Conservation (phyloP, 2,888 invertebrate species). For the Drosophila sordidula region DNA sequence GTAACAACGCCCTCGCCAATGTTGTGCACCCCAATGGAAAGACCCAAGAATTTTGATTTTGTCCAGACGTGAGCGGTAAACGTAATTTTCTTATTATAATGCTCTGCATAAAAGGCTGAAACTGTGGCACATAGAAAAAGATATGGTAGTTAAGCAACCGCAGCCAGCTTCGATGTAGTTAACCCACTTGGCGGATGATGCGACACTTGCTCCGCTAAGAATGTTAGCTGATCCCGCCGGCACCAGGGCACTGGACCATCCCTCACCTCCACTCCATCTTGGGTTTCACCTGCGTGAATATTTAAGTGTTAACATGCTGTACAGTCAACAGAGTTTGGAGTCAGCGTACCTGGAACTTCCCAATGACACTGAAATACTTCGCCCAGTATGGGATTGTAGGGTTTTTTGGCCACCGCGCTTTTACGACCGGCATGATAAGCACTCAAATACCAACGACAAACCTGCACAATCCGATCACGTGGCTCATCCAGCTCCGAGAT, state of each 20-base stretch:
- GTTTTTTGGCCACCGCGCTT: conserved; percentile 98
- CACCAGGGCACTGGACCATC: conserved; percentile 98
- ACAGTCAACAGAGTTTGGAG: neutral
- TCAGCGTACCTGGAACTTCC: conserved; percentile 87
- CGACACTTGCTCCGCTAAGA: conserved; percentile 99
- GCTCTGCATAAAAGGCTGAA: conserved; percentile 99
- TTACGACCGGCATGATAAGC: conserved; percentile 99
- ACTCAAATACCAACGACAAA: conserved; percentile 98
- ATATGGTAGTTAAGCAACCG: neutral
- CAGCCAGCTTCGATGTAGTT: fast-evolving
- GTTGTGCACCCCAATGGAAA: conserved; percentile 99
- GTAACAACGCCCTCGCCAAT: conserved; percentile 97
- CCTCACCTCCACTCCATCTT: conserved; percentile 85
- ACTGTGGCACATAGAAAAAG: conserved; percentile 86
- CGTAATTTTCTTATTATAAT: conserved; percentile 94
- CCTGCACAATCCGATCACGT: conserved; percentile 96
- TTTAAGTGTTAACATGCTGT: neutral
- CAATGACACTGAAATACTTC: conserved; percentile 97
- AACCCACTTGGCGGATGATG: conserved; percentile 97
- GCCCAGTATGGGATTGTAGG: conserved; percentile 99
- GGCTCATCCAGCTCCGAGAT: conserved; percentile 95
- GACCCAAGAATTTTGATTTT: conserved; percentile 98
- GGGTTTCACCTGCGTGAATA: conserved; percentile 52
- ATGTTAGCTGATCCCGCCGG: conserved; percentile 93
- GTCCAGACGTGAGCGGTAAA: conserved; percentile 99